Evolutionary conservation across 2,888 invertebrate genomes (phyloP).

Genomic region (Resseliella maxima): DNA sequence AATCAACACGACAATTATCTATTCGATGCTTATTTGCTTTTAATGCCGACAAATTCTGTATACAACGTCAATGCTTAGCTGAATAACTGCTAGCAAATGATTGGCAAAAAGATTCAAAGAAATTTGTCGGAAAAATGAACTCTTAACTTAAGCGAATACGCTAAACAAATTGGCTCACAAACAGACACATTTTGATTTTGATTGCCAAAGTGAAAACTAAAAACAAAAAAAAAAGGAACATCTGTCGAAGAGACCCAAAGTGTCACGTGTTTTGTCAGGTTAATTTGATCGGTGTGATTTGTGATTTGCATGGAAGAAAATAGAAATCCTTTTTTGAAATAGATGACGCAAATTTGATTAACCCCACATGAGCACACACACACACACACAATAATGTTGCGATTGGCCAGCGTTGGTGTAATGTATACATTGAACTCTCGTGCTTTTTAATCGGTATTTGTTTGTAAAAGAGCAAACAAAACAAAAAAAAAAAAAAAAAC

Average conservation of each 20-base stretch:
- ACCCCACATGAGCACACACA: background rate
- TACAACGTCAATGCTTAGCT: background rate
- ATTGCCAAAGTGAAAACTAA: background rate
- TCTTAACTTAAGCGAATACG: background rate
- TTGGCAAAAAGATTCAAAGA: background rate
- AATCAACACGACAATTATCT: slow-evolving; percentile 32
- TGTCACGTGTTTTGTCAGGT: background rate
- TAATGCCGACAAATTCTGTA: slow-evolving; percentile 9
- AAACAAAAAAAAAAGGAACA: background rate
- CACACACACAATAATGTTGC: background rate
- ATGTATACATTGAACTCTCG: background rate
- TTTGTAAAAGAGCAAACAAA: too few species aligned
- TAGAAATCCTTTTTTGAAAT: background rate
- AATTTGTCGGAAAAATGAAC: background rate
- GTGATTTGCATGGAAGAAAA: background rate
- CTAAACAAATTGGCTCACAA: background rate
- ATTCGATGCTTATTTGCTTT: background rate
- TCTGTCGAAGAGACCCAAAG: background rate
- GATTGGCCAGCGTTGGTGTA: background rate
- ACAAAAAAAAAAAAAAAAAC: too few species aligned
- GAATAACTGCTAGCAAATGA: too few species aligned
- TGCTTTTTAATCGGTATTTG: too few species aligned
- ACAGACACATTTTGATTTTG: background rate
- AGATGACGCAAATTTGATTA: background rate
- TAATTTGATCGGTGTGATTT: slow-evolving; percentile 20